Percentiles rank a stretch among this genome's conserved stretches.
phyloP scores from a whole-genome alignment of 2,797 vertebrate species.

The Sternotherus odoratus region DNA sequence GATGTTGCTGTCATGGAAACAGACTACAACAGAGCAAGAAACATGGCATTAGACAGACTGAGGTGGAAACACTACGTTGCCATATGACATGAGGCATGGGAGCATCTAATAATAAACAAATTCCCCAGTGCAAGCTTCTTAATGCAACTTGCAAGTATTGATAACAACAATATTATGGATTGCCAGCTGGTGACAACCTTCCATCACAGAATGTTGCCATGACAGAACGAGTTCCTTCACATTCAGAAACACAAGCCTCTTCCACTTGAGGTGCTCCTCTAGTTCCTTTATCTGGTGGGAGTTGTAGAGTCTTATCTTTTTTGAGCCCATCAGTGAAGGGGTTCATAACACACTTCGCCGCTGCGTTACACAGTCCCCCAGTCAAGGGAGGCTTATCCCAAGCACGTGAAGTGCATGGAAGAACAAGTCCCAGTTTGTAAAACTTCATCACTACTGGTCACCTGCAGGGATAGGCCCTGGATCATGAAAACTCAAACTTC shows the following conservation, averaged over 20 bases:
- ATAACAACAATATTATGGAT: background rate
- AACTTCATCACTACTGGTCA: background rate
- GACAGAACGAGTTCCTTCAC: background rate
- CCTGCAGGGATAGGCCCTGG: background rate
- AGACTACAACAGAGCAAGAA: background rate
- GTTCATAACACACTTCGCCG: background rate
- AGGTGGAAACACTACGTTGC: background rate
- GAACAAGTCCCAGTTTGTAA: background rate
- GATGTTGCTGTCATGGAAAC: background rate
- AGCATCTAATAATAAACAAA: background rate
- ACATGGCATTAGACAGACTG: background rate
- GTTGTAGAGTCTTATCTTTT: background rate
- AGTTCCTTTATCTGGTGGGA: background rate
- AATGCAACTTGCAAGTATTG: background rate
- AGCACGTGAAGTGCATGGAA: background rate
- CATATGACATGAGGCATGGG: background rate
- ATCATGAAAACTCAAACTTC: background rate
- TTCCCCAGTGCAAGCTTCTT: background rate
- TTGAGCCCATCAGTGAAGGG: background rate
- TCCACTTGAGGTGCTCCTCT: background rate
- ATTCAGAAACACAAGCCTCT: background rate
- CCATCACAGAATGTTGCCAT: background rate
- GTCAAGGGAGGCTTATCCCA: background rate
- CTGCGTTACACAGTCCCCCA: rapidly evolving
- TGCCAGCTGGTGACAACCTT: background rate